Percentiles rank a stretch among this genome's conserved stretches.
Evolutionary conservation across 2,797 vertebrate genomes (phyloP).

Genomic region (Perdix hodgsoniae): DNA sequence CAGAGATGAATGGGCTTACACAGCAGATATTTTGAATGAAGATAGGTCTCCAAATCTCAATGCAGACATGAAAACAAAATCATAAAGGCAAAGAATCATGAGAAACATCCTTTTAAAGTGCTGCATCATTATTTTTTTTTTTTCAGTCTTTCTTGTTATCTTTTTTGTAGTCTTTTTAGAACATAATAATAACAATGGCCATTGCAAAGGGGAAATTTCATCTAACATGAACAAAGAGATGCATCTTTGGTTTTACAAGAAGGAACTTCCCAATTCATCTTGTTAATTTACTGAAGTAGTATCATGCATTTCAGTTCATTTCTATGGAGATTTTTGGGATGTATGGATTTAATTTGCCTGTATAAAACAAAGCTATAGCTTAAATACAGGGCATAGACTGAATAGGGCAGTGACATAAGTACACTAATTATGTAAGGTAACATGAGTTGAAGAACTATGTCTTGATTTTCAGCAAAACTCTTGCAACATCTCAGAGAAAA

Average conservation of each 20-base stretch:
- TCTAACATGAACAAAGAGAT: slow-evolving; percentile 24
- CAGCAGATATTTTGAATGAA: not conserved
- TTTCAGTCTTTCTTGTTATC: not conserved
- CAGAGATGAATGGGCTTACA: not conserved
- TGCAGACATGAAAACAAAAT: not conserved
- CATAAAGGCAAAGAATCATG: not conserved
- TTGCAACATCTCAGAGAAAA: not conserved
- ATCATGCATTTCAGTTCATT: not conserved
- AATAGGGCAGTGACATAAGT: not conserved
- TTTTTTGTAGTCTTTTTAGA: slow-evolving; percentile 2
- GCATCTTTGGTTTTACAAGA: slow-evolving; percentile 12
- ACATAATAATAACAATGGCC: slow-evolving; percentile 2
- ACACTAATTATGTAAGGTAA: not conserved
- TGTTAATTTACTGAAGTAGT: slow-evolving; percentile 25
- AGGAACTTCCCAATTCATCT: slow-evolving; percentile 17
- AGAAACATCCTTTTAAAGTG: not conserved
- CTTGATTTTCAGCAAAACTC: not conserved
- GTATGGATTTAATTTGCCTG: not conserved
- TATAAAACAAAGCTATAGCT: not conserved
- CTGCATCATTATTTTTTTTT: not conserved
- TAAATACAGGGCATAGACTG: not conserved
- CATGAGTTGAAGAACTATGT: not conserved
- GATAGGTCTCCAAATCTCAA: not conserved
- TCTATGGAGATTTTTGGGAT: not conserved
- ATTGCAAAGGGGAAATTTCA: slow-evolving; percentile 8